Conservation (phyloP, 2,797 vertebrate genomes). For the Phoxinus dragarum region DNA sequence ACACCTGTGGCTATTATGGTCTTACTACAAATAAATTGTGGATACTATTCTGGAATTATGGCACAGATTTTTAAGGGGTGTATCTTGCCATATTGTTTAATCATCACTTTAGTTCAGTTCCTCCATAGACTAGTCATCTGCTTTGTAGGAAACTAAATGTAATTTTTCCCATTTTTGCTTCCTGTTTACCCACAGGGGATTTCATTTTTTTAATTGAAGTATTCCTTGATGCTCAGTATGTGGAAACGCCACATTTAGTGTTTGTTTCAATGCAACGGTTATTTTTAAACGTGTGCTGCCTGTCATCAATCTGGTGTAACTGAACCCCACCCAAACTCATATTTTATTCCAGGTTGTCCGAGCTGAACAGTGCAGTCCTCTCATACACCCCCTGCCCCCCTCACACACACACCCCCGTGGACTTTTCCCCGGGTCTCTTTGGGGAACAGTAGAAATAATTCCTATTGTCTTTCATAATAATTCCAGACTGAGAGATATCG, state of each 20-base stretch:
- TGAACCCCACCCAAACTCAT: conserved; percentile 42
- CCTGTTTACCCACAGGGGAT: conserved; percentile 4
- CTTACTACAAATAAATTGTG: background rate
- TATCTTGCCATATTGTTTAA: background rate
- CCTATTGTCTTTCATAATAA: conserved; percentile 56
- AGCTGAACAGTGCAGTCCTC: conserved; percentile 37
- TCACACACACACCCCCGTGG: background rate
- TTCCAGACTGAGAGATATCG: conserved; percentile 44
- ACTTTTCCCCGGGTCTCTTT: conserved; percentile 26
- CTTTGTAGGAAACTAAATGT: background rate
- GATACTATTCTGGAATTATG: background rate
- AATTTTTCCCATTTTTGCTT: background rate
- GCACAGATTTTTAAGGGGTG: background rate
- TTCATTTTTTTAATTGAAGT: background rate
- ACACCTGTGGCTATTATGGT: background rate
- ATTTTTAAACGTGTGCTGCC: conserved; percentile 34
- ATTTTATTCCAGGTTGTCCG: conserved; percentile 52
- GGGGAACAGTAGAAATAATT: conserved; percentile 42
- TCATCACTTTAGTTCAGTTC: background rate
- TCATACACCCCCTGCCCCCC: background rate
- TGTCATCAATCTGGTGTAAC: conserved; percentile 32
- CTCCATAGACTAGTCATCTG: background rate
- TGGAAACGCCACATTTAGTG: conserved; percentile 38
- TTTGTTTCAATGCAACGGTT: conserved; percentile 39
- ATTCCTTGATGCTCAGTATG: conserved; percentile 8